A percentile compares a stretch with the other conserved stretches of the same genome.
Evolutionary conservation across 2,888 invertebrate genomes (phyloP).

Genomic region (Euplexia lucipara): DNA sequence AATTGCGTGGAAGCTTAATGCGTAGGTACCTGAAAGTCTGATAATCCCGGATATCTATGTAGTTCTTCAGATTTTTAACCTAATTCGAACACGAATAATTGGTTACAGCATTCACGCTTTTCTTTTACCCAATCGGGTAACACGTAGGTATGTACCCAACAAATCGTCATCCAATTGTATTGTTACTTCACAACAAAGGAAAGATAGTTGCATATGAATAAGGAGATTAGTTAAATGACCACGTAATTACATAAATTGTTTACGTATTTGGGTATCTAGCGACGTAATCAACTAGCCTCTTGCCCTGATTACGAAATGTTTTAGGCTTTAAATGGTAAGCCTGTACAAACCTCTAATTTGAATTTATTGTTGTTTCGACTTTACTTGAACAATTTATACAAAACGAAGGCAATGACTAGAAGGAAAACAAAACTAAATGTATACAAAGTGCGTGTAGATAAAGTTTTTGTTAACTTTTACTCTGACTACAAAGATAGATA

Average conservation of each 20-base stretch:
- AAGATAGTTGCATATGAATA: background rate
- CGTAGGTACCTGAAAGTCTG: too few species aligned
- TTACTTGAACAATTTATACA: constrained; percentile 34
- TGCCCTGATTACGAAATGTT: constrained; percentile 42
- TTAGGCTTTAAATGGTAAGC: constrained; percentile 33
- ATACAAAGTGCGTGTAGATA: background rate
- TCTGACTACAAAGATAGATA: too few species aligned
- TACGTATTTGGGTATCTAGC: constrained; percentile 14
- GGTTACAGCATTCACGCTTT: too few species aligned
- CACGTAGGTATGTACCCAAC: too few species aligned
- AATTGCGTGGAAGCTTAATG: too few species aligned
- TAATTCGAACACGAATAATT: too few species aligned
- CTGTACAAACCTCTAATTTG: constrained; percentile 42
- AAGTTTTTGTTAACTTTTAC: background rate
- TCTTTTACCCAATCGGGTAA: too few species aligned
- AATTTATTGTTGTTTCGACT: constrained; percentile 50
- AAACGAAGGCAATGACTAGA: constrained; percentile 28
- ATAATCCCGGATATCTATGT: too few species aligned
- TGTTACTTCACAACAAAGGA: background rate
- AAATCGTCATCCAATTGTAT: background rate
- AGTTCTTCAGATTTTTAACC: too few species aligned
- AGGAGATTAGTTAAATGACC: constrained; percentile 13
- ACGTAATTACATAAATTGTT: constrained; percentile 24
- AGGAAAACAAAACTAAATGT: constrained; percentile 8
- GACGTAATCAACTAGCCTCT: constrained; percentile 10